phyloP scores from a whole-genome alignment of 2,888 invertebrate species.

The Perithous albicinctus region DNA sequence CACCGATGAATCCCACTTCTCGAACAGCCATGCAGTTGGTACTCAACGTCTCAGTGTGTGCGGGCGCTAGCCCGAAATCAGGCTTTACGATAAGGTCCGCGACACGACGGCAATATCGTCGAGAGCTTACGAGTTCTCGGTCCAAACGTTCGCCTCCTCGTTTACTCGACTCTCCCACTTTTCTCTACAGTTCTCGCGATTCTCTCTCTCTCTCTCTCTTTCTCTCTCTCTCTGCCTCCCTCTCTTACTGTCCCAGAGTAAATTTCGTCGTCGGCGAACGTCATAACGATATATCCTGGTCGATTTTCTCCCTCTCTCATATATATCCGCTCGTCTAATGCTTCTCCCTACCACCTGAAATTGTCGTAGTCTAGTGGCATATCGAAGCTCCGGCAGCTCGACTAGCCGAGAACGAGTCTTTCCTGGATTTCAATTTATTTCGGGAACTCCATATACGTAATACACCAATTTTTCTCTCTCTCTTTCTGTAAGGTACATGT shows the following conservation, averaged over 20 bases:
- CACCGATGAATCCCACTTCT: slow-evolving; percentile 41
- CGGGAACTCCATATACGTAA: slow-evolving; percentile 10
- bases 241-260: slow-evolving; percentile 49
- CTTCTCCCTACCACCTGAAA: not conserved
- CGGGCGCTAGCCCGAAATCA: slow-evolving; percentile 59
- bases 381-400: not conserved
- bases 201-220: slow-evolving; percentile 9
- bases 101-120: slow-evolving; percentile 69
- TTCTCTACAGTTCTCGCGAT: not conserved
- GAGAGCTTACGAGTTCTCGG: slow-evolving; percentile 67
- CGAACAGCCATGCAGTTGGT: slow-evolving; percentile 43
- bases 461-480: not conserved
- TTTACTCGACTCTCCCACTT: slow-evolving; percentile 9
- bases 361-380: not conserved
- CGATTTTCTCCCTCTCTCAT: slow-evolving; percentile 13
- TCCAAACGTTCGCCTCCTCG: slow-evolving; percentile 43
- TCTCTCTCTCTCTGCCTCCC: slow-evolving; percentile 19
- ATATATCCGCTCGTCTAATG: not conserved
- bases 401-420: slow-evolving; percentile 27
- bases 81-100: slow-evolving; percentile 70
- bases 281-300: slow-evolving; percentile 66
- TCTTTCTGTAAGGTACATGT: not conserved
- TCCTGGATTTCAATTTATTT: slow-evolving; percentile 51
- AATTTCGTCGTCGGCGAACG: slow-evolving; percentile 64
- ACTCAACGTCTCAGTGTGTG: slow-evolving; percentile 18